Evolutionary conservation across 2,113 vertebrate genomes (phyloP).

Genomic region (Elephantulus edwardii): DNA sequence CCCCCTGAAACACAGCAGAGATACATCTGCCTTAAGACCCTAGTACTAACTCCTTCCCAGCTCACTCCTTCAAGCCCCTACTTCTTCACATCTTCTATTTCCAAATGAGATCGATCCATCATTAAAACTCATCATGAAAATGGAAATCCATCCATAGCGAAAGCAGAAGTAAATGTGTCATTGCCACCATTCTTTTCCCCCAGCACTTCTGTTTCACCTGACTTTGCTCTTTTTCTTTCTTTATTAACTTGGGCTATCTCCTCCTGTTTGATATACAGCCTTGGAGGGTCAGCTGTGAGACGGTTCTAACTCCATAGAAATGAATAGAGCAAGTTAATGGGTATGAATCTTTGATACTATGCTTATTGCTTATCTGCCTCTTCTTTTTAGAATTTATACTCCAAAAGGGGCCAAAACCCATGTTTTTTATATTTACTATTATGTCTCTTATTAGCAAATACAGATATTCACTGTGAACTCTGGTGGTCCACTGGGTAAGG

Average conservation of each 20-base stretch:
- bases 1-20: background rate
- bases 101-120: background rate
- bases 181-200: background rate
- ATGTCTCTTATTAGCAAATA: too few species aligned
- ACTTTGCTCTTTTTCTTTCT: background rate
- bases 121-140: background rate
- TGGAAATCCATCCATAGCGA: background rate
- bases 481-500: too few species aligned
- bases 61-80: background rate
- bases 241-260: too few species aligned
- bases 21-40: background rate
- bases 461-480: too few species aligned
- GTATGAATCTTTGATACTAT: background rate
- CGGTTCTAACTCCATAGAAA: too few species aligned
- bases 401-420: background rate
- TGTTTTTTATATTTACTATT: background rate
- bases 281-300: too few species aligned
- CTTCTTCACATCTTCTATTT: background rate
- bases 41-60: background rate
- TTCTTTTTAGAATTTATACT: background rate
- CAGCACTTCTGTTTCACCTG: background rate
- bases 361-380: background rate
- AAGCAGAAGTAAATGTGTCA: too few species aligned
- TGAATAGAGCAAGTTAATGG: too few species aligned
- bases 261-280: too few species aligned